Conservation (phyloP, 2,797 vertebrate species). For the Cyprinella venusta region DNA sequence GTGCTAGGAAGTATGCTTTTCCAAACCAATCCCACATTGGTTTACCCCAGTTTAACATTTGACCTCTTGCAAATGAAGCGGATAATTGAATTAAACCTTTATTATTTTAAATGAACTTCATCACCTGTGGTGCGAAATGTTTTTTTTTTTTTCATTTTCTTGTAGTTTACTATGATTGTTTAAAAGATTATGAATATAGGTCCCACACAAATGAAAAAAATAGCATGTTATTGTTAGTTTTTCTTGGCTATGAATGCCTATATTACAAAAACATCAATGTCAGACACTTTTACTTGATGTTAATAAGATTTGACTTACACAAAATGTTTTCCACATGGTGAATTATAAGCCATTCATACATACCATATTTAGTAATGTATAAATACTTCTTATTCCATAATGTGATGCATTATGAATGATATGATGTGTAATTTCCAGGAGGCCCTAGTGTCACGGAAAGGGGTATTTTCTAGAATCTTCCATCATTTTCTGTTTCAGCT, state of each 20-base stretch:
- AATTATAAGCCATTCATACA: not conserved
- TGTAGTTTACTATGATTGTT: not conserved
- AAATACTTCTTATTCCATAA: not conserved
- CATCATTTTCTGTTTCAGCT: conserved; percentile 34
- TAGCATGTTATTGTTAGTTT: not conserved
- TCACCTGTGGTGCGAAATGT: not conserved
- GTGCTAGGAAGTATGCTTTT: not conserved
- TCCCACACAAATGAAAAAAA: not conserved
- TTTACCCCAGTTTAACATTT: not conserved
- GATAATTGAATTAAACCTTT: not conserved
- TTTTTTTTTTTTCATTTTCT: not conserved
- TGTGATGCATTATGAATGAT: not conserved
- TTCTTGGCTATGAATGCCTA: not conserved
- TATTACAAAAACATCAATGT: not conserved
- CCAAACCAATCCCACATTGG: not conserved
- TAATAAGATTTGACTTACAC: not conserved
- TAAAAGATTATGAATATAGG: not conserved
- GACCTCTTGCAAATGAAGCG: not conserved
- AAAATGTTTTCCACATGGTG: not conserved
- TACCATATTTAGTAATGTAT: not conserved
- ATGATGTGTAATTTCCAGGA: conserved; percentile 17
- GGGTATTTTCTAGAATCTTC: conserved; percentile 35
- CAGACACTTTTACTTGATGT: not conserved
- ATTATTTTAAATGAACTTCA: not conserved
- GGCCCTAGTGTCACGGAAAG: conserved; percentile 24